Conservation (phyloP, 2,888 invertebrate genomes). For the Standfussiana lucernea region DNA sequence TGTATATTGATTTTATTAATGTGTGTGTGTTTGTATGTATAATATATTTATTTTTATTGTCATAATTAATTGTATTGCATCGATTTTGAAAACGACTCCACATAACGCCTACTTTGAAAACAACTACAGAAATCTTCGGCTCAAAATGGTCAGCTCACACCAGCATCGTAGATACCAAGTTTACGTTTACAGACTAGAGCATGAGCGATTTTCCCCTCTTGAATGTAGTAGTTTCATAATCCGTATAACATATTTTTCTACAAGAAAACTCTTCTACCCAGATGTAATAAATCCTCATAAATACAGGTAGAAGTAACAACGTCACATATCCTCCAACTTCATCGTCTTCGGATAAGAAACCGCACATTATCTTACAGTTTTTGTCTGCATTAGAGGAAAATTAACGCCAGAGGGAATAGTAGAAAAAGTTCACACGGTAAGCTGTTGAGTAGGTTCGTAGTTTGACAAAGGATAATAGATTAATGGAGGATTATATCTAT, state of each 20-base stretch:
- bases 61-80: background rate
- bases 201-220: background rate
- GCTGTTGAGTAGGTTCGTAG: slow-evolving; percentile 1
- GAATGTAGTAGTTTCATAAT: background rate
- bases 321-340: slow-evolving; percentile 42
- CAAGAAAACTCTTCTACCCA: background rate
- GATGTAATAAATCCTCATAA: slow-evolving; percentile 36
- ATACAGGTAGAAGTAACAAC: slow-evolving; percentile 50
- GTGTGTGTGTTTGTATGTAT: too few relatives aligned
- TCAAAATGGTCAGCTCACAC: too few relatives aligned
- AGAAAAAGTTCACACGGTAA: slow-evolving; percentile 51
- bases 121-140: background rate
- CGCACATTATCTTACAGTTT: slow-evolving; percentile 57
- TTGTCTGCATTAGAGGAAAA: slow-evolving; percentile 66
- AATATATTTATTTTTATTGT: too few relatives aligned
- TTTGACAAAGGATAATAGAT: slow-evolving; percentile 31
- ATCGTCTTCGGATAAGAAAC: slow-evolving; percentile 57
- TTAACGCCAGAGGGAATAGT: slow-evolving; percentile 51
- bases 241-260: background rate
- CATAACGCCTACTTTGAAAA: background rate
- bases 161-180: too few relatives aligned
- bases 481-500: slow-evolving; percentile 2
- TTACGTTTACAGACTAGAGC: too few relatives aligned
- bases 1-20: too few relatives aligned
- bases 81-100: background rate